These are phyloP conservation scores for Planococcus citri DNA, from an alignment of 1,140 invertebrate species.

Conservation along the genomic window DNA sequence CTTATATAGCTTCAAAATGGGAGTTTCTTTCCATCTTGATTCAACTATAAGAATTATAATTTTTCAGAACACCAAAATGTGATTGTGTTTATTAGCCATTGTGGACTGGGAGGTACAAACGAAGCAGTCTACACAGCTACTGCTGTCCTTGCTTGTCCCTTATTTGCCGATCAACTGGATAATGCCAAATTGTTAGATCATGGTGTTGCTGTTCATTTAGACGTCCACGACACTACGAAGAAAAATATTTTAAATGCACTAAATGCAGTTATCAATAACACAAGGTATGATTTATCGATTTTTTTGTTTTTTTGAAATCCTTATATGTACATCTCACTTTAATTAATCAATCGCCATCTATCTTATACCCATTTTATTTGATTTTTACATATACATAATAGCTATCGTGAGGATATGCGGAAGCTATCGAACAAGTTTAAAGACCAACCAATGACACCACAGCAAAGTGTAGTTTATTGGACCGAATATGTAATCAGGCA, in stretches of 20 bases:
- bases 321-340: too few species aligned
- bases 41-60: too few species aligned
- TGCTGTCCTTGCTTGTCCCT: slow-evolving; percentile 54
- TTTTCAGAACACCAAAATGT: slow-evolving; percentile 51
- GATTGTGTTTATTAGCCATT: slow-evolving; percentile 55
- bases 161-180: slow-evolving; percentile 48
- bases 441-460: slow-evolving; percentile 39
- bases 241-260: background rate
- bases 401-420: too few species aligned
- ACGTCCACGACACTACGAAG: background rate
- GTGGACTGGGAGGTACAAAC: slow-evolving; percentile 51
- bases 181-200: slow-evolving; percentile 34
- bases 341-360: too few species aligned
- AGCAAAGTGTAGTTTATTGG: slow-evolving; percentile 45
- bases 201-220: slow-evolving; percentile 19
- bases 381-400: too few species aligned
- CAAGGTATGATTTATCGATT: too few species aligned
- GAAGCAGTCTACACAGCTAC: slow-evolving; percentile 56
- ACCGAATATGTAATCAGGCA: slow-evolving; percentile 40
- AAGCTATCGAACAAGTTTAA: slow-evolving; percentile 28
- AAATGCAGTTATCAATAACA: background rate
- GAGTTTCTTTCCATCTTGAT: too few species aligned
- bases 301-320: too few species aligned
- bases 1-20: too few species aligned
- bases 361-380: too few species aligned